Percentiles rank a stretch among this genome's conserved stretches.
Conservation (phyloP, 2,888 invertebrate species). For the Pristionchus japonicus region DNA sequence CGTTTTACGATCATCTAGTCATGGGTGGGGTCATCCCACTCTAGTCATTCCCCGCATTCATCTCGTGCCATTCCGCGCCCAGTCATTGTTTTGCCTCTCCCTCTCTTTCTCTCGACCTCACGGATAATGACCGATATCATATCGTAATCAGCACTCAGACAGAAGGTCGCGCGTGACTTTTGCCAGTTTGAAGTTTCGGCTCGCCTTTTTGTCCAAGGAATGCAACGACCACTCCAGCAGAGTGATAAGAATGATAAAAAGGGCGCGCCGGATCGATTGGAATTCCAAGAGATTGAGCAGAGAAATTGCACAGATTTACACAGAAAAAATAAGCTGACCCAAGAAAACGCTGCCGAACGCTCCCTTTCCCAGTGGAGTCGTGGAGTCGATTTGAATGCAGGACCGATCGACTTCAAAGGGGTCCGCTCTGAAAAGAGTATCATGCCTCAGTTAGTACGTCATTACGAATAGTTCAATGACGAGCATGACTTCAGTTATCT, state of each 20-base stretch:
- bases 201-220: background rate
- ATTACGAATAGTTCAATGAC: no score
- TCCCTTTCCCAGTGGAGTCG: background rate
- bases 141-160: background rate
- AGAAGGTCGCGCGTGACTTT: background rate
- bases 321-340: background rate
- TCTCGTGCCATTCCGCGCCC: background rate
- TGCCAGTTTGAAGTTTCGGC: background rate
- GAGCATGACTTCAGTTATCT: no score
- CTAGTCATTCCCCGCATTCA: background rate
- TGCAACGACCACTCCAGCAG: background rate
- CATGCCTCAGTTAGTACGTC: no score
- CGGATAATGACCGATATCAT: background rate
- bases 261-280: background rate
- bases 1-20: background rate
- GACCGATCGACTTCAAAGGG: slow-evolving; percentile 1
- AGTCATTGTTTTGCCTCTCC: background rate
- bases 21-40: background rate
- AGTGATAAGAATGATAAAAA: background rate
- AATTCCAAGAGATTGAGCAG: background rate
- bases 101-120: background rate
- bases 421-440: background rate
- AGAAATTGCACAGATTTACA: background rate
- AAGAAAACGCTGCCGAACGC: slow-evolving; percentile 27
- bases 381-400: background rate